Conservation (phyloP, 1,140 invertebrate species). For the Leptinotarsa defecta region DNA sequence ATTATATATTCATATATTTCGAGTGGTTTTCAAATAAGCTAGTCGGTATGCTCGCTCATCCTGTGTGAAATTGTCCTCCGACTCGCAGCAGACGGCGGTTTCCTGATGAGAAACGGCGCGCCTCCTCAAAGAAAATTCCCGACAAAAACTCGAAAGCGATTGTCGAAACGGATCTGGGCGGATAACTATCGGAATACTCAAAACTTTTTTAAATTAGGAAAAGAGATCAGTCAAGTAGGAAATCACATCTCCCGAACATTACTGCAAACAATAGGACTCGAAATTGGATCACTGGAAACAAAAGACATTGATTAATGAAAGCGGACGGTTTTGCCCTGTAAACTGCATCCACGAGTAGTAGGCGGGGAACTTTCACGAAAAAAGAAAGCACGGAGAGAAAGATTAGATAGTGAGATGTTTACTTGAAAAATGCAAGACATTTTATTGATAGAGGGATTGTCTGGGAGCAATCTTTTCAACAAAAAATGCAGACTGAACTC, state of each 20-base stretch:
- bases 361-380: background rate
- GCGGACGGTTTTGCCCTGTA: slow-evolving; percentile 39
- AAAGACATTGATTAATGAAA: slow-evolving; percentile 46
- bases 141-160: background rate
- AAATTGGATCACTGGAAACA: slow-evolving; percentile 46
- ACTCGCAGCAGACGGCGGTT: background rate
- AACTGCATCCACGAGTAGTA: slow-evolving; percentile 33
- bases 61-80: background rate
- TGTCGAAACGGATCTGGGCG: slow-evolving; percentile 15
- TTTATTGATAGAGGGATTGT: no score
- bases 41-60: no score
- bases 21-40: no score
- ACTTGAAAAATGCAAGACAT: no score
- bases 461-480: background rate
- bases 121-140: background rate
- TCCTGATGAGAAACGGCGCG: background rate
- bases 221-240: slow-evolving; percentile 37
- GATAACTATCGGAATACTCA: slow-evolving; percentile 11
- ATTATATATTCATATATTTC: no score
- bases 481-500: background rate
- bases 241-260: slow-evolving; percentile 44
- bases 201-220: slow-evolving; percentile 25
- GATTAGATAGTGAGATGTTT: background rate
- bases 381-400: background rate
- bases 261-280: slow-evolving; percentile 44